phyloP scores from a whole-genome alignment of 2,113 vertebrate genomes.

The Eclectus roratus region DNA sequence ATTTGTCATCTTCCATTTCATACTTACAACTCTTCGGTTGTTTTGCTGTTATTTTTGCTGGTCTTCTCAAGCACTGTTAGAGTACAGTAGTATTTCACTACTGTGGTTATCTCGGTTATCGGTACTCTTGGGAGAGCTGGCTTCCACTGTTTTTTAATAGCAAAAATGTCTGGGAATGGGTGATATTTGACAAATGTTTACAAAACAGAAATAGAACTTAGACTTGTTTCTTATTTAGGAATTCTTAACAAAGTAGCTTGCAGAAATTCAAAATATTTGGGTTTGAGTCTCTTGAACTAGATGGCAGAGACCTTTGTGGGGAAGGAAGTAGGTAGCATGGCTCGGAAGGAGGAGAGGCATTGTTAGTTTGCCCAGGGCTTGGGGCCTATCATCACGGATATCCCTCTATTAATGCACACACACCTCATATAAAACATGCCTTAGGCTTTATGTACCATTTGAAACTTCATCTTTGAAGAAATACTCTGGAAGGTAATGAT shows the following conservation, averaged over 20 bases:
- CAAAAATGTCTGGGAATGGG: background rate
- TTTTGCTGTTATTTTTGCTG: background rate
- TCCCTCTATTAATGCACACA: background rate
- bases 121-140: background rate
- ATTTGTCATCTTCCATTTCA: background rate
- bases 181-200: background rate
- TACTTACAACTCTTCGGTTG: background rate
- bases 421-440: background rate
- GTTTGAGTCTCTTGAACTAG: background rate
- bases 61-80: background rate
- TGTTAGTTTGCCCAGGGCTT: background rate
- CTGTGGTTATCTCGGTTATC: background rate
- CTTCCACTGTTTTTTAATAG: background rate
- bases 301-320: background rate
- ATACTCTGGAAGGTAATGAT: background rate
- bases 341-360: background rate
- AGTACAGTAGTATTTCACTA: background rate
- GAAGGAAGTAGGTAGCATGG: background rate
- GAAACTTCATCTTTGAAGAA: background rate
- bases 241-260: background rate
- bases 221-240: background rate
- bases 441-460: background rate
- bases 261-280: background rate
- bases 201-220: background rate
- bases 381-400: background rate